Percentiles rank a stretch among this genome's conserved stretches.
Evolutionary conservation across 2,888 invertebrate genomes (phyloP).

Genomic region (Calliopum simillimum): DNA sequence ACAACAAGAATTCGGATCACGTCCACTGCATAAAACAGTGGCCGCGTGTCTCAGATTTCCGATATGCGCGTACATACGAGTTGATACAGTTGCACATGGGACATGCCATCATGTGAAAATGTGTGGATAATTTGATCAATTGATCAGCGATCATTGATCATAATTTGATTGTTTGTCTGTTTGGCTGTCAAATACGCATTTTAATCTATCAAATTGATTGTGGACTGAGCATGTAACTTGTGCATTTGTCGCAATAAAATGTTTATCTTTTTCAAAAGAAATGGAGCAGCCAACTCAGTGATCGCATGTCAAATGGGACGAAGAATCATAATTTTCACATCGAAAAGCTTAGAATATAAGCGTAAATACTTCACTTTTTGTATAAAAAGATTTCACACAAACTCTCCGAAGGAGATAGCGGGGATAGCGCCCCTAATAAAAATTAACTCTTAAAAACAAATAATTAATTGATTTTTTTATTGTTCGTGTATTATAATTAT

Average conservation of each 20-base stretch:
- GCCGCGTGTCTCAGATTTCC: neutral
- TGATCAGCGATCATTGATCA: slow-evolving; percentile 14
- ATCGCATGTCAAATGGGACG: too few relatives aligned
- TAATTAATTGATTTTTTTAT: too few relatives aligned
- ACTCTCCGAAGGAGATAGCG: too few relatives aligned
- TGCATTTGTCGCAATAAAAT: neutral
- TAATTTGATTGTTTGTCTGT: neutral
- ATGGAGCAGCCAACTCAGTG: too few relatives aligned
- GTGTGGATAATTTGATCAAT: slow-evolving; percentile 18
- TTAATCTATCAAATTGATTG: slow-evolving; percentile 8
- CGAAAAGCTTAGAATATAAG: too few relatives aligned
- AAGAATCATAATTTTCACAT: too few relatives aligned
- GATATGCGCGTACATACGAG: neutral
- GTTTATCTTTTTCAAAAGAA: too few relatives aligned
- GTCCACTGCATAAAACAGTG: neutral
- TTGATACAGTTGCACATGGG: neutral
- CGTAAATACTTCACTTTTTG: too few relatives aligned
- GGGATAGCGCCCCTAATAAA: too few relatives aligned
- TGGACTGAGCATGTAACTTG: slow-evolving; percentile 2
- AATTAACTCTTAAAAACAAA: too few relatives aligned
- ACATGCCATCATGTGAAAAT: slow-evolving; percentile 3
- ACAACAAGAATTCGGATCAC: neutral
- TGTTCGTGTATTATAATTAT: too few relatives aligned
- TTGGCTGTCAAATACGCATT: slow-evolving; percentile 11
- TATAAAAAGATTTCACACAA: too few relatives aligned